Evolutionary conservation across 2,113 vertebrate species (phyloP).

Genomic region (Excalfactoria chinensis): DNA sequence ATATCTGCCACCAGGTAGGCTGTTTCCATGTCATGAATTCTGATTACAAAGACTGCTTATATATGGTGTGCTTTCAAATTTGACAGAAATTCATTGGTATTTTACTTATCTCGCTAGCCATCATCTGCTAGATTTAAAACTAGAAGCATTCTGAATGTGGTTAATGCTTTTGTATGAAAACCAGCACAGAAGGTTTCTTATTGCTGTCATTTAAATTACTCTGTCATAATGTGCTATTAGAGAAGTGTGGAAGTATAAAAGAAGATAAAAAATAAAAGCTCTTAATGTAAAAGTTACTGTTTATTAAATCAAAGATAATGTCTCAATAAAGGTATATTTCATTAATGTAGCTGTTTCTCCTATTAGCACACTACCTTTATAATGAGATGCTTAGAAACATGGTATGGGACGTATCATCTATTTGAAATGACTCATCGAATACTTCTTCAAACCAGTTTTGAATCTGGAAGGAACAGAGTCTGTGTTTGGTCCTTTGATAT

Average conservation of each 20-base stretch:
- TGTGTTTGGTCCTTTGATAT: background rate
- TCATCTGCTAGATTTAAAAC: background rate
- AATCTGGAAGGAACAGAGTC: background rate
- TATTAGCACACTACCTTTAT: background rate
- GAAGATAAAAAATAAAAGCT: background rate
- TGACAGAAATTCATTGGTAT: background rate
- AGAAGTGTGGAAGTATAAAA: background rate
- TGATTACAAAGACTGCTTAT: background rate
- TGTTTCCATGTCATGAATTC: background rate
- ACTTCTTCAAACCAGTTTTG: background rate
- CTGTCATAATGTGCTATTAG: background rate
- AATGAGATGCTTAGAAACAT: background rate
- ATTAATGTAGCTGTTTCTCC: background rate
- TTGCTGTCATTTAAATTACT: background rate
- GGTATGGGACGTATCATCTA: background rate
- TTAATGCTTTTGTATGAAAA: background rate
- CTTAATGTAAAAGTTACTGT: background rate
- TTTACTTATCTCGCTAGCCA: background rate
- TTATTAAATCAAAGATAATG: background rate
- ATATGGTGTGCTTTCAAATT: background rate
- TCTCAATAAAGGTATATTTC: background rate
- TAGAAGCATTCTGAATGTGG: background rate
- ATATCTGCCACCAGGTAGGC: slow-evolving; percentile 92
- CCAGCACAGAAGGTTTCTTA: background rate
- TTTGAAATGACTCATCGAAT: background rate